A percentile compares a stretch with the other conserved stretches of the same genome.
Evolutionary conservation across 1,140 invertebrate genomes (phyloP).

Genomic region (Leptinotarsa undecemlineata): DNA sequence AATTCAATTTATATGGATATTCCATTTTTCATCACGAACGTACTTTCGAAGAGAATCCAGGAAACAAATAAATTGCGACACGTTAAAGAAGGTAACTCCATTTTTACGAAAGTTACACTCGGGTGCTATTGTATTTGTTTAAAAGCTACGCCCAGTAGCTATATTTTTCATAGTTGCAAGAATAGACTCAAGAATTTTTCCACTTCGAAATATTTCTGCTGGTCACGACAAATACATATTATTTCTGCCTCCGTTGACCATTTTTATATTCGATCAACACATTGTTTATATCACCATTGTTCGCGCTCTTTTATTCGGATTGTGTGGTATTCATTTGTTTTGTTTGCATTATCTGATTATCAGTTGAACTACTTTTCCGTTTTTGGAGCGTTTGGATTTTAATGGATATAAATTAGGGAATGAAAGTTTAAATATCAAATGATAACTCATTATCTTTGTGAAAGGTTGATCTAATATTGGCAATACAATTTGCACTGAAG

Average conservation of each 20-base stretch:
- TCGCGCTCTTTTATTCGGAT: constrained; percentile 51
- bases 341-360: constrained; percentile 26
- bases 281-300: constrained; percentile 54
- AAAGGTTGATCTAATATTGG: too few relatives aligned
- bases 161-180: constrained; percentile 37
- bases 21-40: too few relatives aligned
- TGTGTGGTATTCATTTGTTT: constrained; percentile 53
- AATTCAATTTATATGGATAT: too few relatives aligned
- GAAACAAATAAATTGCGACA: not conserved
- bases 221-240: constrained; percentile 51
- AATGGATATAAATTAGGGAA: not conserved
- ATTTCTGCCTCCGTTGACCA: constrained; percentile 48
- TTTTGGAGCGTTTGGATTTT: constrained; percentile 3
- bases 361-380: constrained; percentile 10
- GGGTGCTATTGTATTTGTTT: constrained; percentile 22
- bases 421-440: not conserved
- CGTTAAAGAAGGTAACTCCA: not conserved
- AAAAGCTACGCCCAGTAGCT: constrained; percentile 35
- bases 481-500: too few relatives aligned
- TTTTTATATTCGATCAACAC: constrained; percentile 46
- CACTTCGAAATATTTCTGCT: constrained; percentile 42
- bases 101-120: constrained; percentile 19
- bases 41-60: too few relatives aligned
- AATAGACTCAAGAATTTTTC: constrained; percentile 38
- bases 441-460: not conserved